Evolutionary conservation across 2,113 vertebrate species (phyloP).

Genomic region (Guaruba guarouba): DNA sequence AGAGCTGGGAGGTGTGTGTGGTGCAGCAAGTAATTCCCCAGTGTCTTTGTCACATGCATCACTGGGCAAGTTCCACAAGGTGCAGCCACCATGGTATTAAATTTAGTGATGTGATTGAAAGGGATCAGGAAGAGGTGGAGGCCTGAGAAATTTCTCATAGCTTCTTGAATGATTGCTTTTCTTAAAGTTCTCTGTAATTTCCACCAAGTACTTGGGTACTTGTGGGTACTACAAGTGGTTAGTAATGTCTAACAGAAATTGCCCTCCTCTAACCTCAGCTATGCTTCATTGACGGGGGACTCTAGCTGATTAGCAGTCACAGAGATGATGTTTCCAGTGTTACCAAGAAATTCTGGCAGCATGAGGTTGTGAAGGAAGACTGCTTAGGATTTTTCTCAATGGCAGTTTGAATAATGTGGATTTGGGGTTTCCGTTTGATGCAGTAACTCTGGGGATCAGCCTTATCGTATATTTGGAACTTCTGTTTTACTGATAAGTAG

Average conservation of each 20-base stretch:
- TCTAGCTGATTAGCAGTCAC: not conserved
- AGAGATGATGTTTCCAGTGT: not conserved
- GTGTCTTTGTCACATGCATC: not conserved
- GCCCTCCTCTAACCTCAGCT: not conserved
- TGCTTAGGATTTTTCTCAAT: not conserved
- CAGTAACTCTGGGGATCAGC: not conserved
- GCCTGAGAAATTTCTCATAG: not conserved
- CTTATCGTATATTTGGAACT: not conserved
- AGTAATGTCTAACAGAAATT: not conserved
- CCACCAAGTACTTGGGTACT: not conserved
- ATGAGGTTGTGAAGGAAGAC: not conserved
- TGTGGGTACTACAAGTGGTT: not conserved
- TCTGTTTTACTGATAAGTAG: not conserved
- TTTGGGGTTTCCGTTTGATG: not conserved
- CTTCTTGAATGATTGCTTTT: not conserved
- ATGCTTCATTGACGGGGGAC: not conserved
- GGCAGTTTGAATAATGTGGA: not conserved
- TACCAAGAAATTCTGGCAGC: not conserved
- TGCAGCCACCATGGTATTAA: not conserved
- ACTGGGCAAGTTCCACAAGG: not conserved
- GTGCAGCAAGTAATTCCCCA: not conserved
- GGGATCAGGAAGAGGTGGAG: not conserved
- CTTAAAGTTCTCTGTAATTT: not conserved
- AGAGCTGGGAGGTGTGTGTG: not conserved
- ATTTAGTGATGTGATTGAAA: not conserved